phyloP scores from a whole-genome alignment of 2,797 vertebrate species.

The Morelia viridis region DNA sequence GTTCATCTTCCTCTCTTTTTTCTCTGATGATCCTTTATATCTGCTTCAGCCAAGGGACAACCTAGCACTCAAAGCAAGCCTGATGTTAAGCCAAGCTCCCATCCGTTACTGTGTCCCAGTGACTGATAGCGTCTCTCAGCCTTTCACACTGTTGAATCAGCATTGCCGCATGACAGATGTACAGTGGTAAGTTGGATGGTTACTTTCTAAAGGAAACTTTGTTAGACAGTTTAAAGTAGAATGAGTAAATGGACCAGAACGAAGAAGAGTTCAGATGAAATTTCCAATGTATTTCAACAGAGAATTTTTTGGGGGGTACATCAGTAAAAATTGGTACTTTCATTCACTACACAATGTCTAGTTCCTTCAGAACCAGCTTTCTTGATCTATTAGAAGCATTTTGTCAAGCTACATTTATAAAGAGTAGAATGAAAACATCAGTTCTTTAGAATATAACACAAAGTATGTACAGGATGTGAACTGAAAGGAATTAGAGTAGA shows the following conservation, averaged over 20 bases:
- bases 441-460: neutral
- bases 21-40: constrained; percentile 44
- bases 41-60: constrained; percentile 38
- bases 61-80: constrained; percentile 52
- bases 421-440: neutral
- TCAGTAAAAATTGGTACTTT: neutral
- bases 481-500: neutral
- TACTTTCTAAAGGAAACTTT: constrained; percentile 31
- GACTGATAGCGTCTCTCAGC: constrained; percentile 8
- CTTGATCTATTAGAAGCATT: neutral
- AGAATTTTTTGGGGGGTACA: neutral
- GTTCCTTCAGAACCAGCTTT: neutral
- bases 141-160: constrained; percentile 51
- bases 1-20: constrained; percentile 5
- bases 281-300: constrained; percentile 19
- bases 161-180: constrained; percentile 38
- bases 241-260: neutral
- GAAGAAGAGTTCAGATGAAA: accelerated
- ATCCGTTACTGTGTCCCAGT: constrained; percentile 42
- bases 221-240: constrained; percentile 34
- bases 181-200: neutral
- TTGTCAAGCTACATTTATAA: neutral
- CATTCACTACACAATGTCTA: neutral
- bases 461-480: neutral
- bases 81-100: constrained; percentile 52